Percentiles rank a stretch among this genome's conserved stretches.
These are phyloP conservation scores for Fringilla coelebs DNA, from an alignment of 2,797 vertebrate genomes.

Conservation along the genomic window DNA sequence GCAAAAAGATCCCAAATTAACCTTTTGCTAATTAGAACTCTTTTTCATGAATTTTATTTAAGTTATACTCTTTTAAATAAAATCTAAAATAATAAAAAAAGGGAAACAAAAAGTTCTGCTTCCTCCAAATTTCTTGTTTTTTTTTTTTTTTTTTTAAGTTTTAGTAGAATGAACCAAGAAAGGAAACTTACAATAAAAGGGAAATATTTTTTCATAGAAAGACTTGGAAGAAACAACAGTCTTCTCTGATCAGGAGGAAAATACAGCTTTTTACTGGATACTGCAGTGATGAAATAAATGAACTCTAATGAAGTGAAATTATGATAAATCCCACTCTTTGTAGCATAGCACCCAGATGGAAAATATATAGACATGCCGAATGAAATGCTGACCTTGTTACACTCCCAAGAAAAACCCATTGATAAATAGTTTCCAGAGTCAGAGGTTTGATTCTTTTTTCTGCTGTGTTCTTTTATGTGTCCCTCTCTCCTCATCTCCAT, in stretches of 20 bases:
- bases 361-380: not conserved
- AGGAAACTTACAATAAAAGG: not conserved
- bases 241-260: not conserved
- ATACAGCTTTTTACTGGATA: not conserved
- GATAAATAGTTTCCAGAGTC: not conserved
- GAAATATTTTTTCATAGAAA: not conserved
- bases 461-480: not conserved
- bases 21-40: not conserved
- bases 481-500: not conserved
- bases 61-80: accelerated
- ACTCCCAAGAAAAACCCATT: not conserved
- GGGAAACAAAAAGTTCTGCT: accelerated
- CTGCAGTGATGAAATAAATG: not conserved
- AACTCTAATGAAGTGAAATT: conserved; percentile 6
- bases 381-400: not conserved
- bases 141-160: not conserved
- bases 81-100: not conserved
- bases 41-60: not conserved
- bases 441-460: not conserved
- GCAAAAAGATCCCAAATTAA: not conserved
- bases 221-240: not conserved
- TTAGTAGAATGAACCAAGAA: not conserved
- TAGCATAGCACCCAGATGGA: not conserved
- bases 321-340: not conserved
- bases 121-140: not conserved